phyloP scores from a whole-genome alignment of 1,140 invertebrate genomes.

The Penaeus chinensis region DNA sequence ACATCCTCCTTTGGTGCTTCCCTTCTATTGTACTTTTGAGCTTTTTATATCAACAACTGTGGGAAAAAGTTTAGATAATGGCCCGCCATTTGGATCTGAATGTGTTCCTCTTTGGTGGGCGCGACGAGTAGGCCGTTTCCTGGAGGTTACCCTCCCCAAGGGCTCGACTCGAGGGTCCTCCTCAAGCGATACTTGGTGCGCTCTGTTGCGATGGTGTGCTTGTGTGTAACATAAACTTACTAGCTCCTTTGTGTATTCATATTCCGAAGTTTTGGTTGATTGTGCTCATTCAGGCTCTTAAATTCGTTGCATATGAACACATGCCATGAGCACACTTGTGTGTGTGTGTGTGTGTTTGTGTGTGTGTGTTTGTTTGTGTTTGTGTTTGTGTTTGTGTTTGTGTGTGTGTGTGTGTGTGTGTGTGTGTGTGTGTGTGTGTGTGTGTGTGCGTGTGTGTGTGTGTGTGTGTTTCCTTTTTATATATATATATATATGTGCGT shows the following conservation, averaged over 20 bases:
- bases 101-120: slow-evolving; percentile 11
- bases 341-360: background rate
- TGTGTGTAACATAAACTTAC: background rate
- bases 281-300: background rate
- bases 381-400: no score
- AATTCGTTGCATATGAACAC: background rate
- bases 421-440: background rate
- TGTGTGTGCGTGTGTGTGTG: background rate
- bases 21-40: slow-evolving; percentile 28
- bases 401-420: no score
- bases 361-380: no score
- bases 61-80: slow-evolving; percentile 47
- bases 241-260: background rate
- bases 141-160: no score
- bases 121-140: no score
- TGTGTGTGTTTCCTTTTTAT: background rate
- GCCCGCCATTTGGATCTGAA: slow-evolving; percentile 41
- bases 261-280: no score
- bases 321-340: background rate
- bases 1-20: slow-evolving; percentile 30
- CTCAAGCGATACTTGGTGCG: no score
- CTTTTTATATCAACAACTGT: slow-evolving; percentile 55
- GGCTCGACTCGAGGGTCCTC: no score
- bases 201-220: no score
- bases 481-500: background rate